Evolutionary conservation across 2,113 vertebrate genomes (phyloP).

Genomic region (Perognathus longimembris): DNA sequence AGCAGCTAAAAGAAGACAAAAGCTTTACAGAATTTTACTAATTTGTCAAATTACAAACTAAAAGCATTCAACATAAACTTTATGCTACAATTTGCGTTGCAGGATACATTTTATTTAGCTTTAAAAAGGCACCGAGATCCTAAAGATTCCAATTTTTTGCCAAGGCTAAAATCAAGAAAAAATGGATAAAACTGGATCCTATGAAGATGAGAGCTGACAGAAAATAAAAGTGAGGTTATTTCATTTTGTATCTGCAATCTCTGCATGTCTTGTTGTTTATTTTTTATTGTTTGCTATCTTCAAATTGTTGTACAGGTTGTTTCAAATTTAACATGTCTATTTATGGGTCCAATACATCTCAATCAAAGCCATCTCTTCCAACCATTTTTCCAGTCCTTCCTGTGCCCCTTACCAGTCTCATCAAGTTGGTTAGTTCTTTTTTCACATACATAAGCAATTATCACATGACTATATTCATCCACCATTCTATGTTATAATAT

Average conservation of each 20-base stretch:
- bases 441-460: too few species aligned
- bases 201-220: constrained; percentile 1
- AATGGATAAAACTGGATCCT: constrained; percentile 40
- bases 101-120: not conserved
- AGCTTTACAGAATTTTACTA: not conserved
- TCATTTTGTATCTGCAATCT: constrained; percentile 9
- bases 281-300: too few species aligned
- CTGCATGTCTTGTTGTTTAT: not conserved
- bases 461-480: too few species aligned
- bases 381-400: too few species aligned
- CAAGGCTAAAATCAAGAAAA: constrained; percentile 27
- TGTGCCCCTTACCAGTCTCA: too few species aligned
- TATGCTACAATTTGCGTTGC: not conserved
- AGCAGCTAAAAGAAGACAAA: constrained; percentile 6
- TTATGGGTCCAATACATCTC: too few species aligned
- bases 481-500: not conserved
- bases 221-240: constrained; percentile 22
- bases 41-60: constrained; percentile 17
- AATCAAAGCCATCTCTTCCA: too few species aligned
- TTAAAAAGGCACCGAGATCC: not conserved
- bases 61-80: not conserved
- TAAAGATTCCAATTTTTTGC: constrained; percentile 15
- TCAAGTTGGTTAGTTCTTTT: too few species aligned
- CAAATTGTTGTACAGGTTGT: too few species aligned
- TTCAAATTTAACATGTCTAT: too few species aligned